phyloP scores from a whole-genome alignment of 2,113 vertebrate species.

The Xenopus laevis region DNA sequence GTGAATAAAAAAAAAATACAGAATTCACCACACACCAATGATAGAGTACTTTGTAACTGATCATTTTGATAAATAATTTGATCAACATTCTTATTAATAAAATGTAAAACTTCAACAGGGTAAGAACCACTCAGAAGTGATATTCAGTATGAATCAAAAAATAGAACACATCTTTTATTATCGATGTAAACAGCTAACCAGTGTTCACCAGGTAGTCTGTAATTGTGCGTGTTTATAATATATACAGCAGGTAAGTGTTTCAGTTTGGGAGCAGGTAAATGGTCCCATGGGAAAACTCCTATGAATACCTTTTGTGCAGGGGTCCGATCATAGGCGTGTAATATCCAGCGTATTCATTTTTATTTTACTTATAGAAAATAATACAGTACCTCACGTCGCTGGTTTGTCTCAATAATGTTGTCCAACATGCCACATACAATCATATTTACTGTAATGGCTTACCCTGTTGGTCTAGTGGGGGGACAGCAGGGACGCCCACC shows the following conservation, averaged over 20 bases:
- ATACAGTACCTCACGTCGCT: no score
- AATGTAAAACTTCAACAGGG: neutral
- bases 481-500: no score
- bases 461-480: no score
- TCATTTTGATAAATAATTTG: neutral
- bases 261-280: neutral
- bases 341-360: no score
- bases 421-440: no score
- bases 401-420: no score
- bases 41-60: neutral
- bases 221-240: neutral
- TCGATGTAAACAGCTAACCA: neutral
- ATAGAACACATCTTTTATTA: neutral
- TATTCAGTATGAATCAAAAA: slow-evolving; percentile 1
- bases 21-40: neutral
- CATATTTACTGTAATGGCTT: no score
- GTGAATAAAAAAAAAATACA: no score
- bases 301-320: no score
- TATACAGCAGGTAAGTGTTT: neutral
- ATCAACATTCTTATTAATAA: neutral
- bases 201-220: no score
- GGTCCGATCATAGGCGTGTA: no score
- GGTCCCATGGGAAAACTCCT: neutral
- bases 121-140: neutral
- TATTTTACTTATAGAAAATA: no score